phyloP scores from a whole-genome alignment of 2,113 vertebrate genomes.

The Oncorhynchus mykiss region DNA sequence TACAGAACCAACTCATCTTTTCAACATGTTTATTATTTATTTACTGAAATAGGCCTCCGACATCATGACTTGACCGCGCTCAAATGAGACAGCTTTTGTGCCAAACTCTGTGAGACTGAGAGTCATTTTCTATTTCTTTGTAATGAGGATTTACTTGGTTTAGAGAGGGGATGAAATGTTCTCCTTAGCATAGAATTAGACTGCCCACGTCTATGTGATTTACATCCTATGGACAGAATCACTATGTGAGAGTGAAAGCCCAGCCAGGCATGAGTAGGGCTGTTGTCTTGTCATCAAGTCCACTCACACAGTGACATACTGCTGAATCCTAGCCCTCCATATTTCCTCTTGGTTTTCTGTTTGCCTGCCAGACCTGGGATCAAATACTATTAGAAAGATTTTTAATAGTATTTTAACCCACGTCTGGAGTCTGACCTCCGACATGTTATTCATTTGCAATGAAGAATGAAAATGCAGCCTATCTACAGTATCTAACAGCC shows the following conservation, averaged over 20 bases:
- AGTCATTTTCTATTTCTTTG: too few species aligned
- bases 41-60: neutral
- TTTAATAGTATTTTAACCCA: too few species aligned
- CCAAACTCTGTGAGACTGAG: neutral
- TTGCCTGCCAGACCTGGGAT: neutral
- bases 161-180: too few species aligned
- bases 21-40: constrained; percentile 20
- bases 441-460: constrained; percentile 1
- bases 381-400: too few species aligned
- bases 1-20: constrained; percentile 29
- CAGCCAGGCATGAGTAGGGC: constrained; percentile 51
- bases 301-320: constrained; percentile 56
- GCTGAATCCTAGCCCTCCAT: constrained; percentile 25
- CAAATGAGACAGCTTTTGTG: constrained; percentile 5
- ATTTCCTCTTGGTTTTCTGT: constrained; percentile 24
- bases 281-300: constrained; percentile 38
- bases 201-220: constrained; percentile 43
- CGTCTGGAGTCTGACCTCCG: too few species aligned
- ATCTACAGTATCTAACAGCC: neutral
- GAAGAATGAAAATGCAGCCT: constrained; percentile 12
- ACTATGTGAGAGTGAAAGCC: constrained; percentile 51
- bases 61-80: neutral
- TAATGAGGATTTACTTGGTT: too few species aligned
- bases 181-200: too few species aligned
- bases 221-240: constrained; percentile 39